These are phyloP conservation scores for Bradypodion pumilum DNA, from an alignment of 2,797 vertebrate species.

Conservation along the genomic window DNA sequence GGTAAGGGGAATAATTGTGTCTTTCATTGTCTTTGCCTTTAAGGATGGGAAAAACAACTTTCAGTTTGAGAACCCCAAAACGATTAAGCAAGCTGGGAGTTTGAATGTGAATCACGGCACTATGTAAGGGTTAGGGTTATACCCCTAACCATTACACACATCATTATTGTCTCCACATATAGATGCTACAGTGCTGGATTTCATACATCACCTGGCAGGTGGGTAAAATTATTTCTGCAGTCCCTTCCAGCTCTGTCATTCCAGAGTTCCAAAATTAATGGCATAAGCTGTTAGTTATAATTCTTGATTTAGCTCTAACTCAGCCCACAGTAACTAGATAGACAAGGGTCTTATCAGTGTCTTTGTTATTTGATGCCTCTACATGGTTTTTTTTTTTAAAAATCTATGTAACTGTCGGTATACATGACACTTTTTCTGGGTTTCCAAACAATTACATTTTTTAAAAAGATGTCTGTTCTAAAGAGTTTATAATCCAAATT, in stretches of 20 bases:
- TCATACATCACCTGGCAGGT: background rate
- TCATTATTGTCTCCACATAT: no score
- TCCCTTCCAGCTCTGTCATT: background rate
- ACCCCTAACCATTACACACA: no score
- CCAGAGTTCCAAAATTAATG: background rate
- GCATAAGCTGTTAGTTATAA: background rate
- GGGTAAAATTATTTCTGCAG: no score
- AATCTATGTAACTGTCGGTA: background rate
- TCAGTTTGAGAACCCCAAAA: no score
- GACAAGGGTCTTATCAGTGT: background rate
- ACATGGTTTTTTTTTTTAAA: background rate
- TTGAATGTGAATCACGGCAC: no score
- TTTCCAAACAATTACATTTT: no score
- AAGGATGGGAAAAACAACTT: no score
- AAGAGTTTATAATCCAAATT: background rate
- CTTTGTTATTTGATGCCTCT: background rate
- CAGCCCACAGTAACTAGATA: background rate
- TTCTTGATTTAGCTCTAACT: background rate
- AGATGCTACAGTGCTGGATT: background rate
- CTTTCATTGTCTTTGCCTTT: no score
- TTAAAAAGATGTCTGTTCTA: background rate
- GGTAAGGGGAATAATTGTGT: no score
- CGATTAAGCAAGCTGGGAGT: no score
- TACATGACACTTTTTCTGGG: background rate
- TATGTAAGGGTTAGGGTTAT: no score